Evolutionary conservation across 2,888 invertebrate genomes (phyloP).

Genomic region (Drosophila hamatofila): DNA sequence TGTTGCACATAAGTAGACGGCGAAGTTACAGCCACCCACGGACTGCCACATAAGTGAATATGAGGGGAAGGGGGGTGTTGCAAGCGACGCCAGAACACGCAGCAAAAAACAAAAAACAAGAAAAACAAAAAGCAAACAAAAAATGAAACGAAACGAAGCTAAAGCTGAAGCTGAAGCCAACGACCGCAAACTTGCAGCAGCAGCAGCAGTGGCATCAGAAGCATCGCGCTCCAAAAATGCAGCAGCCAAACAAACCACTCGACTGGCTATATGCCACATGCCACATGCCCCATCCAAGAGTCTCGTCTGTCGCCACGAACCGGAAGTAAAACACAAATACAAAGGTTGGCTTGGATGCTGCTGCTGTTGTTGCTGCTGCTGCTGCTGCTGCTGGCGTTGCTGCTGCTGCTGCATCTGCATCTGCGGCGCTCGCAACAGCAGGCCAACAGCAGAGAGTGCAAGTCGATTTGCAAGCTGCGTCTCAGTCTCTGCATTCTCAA

Average conservation of each 20-base stretch:
- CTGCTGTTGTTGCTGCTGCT: slow-evolving; percentile 72
- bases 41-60: slow-evolving; percentile 31
- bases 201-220: background rate
- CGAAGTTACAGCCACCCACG: slow-evolving; percentile 47
- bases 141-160: slow-evolving; percentile 46
- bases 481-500: slow-evolving; percentile 29
- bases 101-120: slow-evolving; percentile 47
- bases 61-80: background rate
- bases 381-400: slow-evolving; percentile 56
- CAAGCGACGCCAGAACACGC: slow-evolving; percentile 62
- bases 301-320: slow-evolving; percentile 49
- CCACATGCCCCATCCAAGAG: slow-evolving; percentile 12
- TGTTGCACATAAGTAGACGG: slow-evolving; percentile 35
- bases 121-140: slow-evolving; percentile 18
- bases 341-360: slow-evolving; percentile 61
- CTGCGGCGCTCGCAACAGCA: slow-evolving; percentile 80
- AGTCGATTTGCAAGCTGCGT: slow-evolving; percentile 59
- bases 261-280: slow-evolving; percentile 52
- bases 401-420: slow-evolving; percentile 82
- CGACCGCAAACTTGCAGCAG: slow-evolving; percentile 73
- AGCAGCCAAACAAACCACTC: slow-evolving; percentile 75
- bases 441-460: slow-evolving; percentile 80
- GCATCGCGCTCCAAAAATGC: slow-evolving; percentile 65
- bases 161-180: slow-evolving; percentile 68
- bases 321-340: slow-evolving; percentile 74